A percentile compares a stretch with the other conserved stretches of the same genome.
Conservation (phyloP, 1,140 invertebrate genomes). For the Eurosta solidaginis region DNA sequence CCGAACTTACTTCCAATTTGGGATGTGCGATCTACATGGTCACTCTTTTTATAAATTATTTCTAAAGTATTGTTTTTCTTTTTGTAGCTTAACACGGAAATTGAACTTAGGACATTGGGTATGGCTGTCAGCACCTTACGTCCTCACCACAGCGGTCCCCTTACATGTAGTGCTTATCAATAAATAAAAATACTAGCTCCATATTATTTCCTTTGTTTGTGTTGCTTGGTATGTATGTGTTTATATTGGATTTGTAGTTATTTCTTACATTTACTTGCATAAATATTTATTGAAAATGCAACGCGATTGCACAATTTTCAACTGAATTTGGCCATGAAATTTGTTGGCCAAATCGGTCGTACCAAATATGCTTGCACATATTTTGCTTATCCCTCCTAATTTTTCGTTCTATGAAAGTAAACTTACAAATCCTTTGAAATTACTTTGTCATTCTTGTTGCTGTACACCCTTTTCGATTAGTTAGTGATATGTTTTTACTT, state of each 20-base stretch:
- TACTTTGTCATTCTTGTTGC: not conserved
- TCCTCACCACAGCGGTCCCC: too few species aligned
- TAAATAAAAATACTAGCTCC: not conserved
- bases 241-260: not conserved
- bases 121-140: too few species aligned
- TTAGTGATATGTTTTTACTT: not conserved
- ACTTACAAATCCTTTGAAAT: not conserved
- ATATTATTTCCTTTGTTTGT: not conserved
- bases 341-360: constrained; percentile 18
- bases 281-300: constrained; percentile 27
- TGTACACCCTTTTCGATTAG: not conserved
- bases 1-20: too few species aligned
- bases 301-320: constrained; percentile 14
- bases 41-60: not conserved
- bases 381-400: not conserved
- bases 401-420: not conserved
- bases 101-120: too few species aligned
- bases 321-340: constrained; percentile 20
- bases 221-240: not conserved
- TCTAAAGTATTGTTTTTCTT: too few species aligned
- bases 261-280: constrained; percentile 15
- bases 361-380: not conserved
- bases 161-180: not conserved
- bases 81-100: too few species aligned
- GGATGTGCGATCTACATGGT: too few species aligned